phyloP scores from a whole-genome alignment of 2,888 invertebrate genomes.

The Steinernema hermaphroditum region DNA sequence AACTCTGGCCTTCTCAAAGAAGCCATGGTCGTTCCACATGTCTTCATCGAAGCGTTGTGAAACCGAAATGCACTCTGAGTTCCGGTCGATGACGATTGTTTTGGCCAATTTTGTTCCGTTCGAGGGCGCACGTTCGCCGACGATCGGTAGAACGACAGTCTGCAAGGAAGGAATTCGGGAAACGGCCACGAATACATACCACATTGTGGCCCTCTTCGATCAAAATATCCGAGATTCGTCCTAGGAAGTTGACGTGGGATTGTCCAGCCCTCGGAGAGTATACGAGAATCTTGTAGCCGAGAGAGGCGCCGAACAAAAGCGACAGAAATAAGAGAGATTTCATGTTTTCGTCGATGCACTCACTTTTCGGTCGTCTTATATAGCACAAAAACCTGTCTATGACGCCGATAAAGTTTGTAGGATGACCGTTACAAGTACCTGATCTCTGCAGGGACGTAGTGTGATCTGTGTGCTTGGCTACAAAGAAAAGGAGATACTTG shows the following conservation, averaged over 20 bases:
- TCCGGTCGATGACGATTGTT: neutral
- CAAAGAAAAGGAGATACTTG: no score
- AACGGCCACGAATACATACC: neutral
- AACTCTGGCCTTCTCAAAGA: neutral
- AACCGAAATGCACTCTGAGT: neutral
- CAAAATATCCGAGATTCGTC: slow-evolving; percentile 6
- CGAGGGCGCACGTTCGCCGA: neutral
- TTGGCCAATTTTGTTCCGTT: slow-evolving; percentile 17
- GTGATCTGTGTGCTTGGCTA: no score
- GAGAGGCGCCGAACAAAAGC: no score
- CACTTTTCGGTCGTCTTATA: no score
- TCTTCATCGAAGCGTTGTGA: neutral
- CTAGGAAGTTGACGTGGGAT: slow-evolving; percentile 17
- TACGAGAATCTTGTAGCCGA: slow-evolving; percentile 6
- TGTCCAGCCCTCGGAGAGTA: neutral
- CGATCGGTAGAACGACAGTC: slow-evolving; percentile 3
- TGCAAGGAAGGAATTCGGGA: neutral
- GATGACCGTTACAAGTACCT: no score
- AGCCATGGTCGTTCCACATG: neutral
- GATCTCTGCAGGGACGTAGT: no score
- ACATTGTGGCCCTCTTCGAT: slow-evolving; percentile 14
- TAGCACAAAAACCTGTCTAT: no score
- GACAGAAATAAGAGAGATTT: neutral
- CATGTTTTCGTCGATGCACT: neutral
- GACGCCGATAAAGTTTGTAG: no score